Evolutionary conservation across 2,888 invertebrate genomes (phyloP), one percentile per base, ranked within the genome.

Genomic region (Oxytorus armatus): DNA sequence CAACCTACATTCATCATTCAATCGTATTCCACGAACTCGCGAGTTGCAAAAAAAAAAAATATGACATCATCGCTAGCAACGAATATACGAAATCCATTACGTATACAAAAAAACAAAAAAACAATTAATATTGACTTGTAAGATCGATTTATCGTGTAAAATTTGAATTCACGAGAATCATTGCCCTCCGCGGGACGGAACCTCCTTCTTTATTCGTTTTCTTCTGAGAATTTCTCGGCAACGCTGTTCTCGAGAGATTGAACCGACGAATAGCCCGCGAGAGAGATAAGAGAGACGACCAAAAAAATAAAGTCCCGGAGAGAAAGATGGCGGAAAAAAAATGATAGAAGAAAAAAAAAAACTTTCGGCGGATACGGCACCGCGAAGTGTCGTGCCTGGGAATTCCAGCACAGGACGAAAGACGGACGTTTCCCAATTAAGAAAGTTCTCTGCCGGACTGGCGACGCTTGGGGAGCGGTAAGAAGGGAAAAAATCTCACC

Each of bases 401-500:
- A 80, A 77, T 80, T 69, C 77, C 63, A 69, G 68, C 55, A 63
- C 51, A 44, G 72, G 63, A 77, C 68, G 77, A 73, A 73, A 80
- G 77, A 80, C 63, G 80, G 73, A 77, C 68, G 77, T 69, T 80
- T 74, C 73, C 77, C 77, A 80, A 80, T 80, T 80, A 80, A 80
- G 80, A 80, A 80, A 80, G 66, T 80, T 80, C 80, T 51, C 39
- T 36, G 61, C 68, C 55, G 68, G 68, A 66, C 70, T 57, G 47
- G 53, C 14, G 57, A 36, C 23, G 47, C 44, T 59, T 29, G 49
- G 65, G 23, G 29, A 29, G 51, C 18, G 25, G 47, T 21, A 3
- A 39, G 39, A 49, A 49, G 44, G 61, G 47, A 69, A 77, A 80
- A 73, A 80, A 77, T 80, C 66, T 80, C 61, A 80, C 79, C 76